Conservation (phyloP, 1,140 invertebrate genomes). For the Habropoda laboriosa region DNA sequence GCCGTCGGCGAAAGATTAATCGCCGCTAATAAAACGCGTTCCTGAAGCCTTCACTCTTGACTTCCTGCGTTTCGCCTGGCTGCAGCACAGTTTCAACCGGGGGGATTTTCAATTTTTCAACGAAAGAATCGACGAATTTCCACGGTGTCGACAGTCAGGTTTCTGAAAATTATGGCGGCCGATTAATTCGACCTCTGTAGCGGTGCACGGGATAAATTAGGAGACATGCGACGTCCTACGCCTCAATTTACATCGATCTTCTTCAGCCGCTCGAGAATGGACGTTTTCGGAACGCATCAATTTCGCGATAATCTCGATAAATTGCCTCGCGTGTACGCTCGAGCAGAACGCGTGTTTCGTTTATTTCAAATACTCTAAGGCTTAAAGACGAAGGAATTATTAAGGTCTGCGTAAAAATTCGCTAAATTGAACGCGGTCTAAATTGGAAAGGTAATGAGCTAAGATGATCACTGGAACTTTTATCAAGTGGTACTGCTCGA, state of each 20-base stretch:
- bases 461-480: too few species aligned
- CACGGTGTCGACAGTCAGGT: background rate
- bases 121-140: background rate
- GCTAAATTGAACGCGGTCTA: background rate
- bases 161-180: background rate
- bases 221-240: background rate
- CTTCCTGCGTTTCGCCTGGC: background rate
- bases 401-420: background rate
- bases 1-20: slow-evolving; percentile 27
- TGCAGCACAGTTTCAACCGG: background rate
- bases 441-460: too few species aligned
- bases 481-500: too few species aligned
- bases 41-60: background rate
- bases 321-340: background rate
- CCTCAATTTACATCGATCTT: slow-evolving; percentile 9
- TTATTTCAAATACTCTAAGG: background rate
- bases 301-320: background rate
- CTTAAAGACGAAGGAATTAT: too few species aligned
- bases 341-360: background rate
- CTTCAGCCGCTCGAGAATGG: background rate
- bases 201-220: background rate
- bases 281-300: slow-evolving; percentile 6
- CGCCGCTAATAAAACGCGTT: slow-evolving; percentile 9
- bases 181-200: background rate
- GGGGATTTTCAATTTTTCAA: background rate